Percentiles rank a stretch among this genome's conserved stretches.
These are phyloP conservation scores for Turritopsis dohrnii DNA, from an alignment of 30 jellyfish, hydroid and myxozoan genomes.

Conservation along the genomic window DNA sequence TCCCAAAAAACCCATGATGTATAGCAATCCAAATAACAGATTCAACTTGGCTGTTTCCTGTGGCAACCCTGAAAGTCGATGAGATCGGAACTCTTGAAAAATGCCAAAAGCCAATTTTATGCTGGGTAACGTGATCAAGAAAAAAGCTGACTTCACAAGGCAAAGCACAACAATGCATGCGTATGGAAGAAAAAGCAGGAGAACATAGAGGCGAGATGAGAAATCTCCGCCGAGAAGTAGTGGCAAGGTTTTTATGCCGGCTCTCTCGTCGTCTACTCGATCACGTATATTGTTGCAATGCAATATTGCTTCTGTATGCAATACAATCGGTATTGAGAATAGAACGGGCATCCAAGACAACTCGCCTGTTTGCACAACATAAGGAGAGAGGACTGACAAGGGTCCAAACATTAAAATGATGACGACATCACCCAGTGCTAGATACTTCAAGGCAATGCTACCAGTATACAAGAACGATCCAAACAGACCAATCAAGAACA, in stretches of 20 bases:
- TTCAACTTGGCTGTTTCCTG: conserved; percentile 81
- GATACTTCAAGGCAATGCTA: conserved; percentile 74
- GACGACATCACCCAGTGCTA: conserved; percentile 80
- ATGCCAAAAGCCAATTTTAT: conserved; percentile 44
- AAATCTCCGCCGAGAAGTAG: conserved; percentile 53
- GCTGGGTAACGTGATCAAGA: conserved; percentile 49
- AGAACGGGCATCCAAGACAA: conserved; percentile 37
- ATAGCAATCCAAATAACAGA: conserved; percentile 60
- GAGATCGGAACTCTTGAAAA: conserved; percentile 52
- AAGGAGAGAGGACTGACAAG: conserved; percentile 57
- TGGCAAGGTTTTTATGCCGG: conserved; percentile 65
- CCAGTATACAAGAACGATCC: conserved; percentile 90
- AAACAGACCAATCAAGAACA: conserved; percentile 61
- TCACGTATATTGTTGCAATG: conserved; percentile 86
- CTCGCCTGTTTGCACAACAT: conserved; percentile 54
- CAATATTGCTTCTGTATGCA: conserved; percentile 87
- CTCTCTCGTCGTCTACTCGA: conserved; percentile 46
- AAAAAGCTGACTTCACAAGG: conserved; percentile 29
- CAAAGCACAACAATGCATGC: conserved; percentile 33
- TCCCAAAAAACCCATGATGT: background rate
- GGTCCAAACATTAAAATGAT: conserved; percentile 89
- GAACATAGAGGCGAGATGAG: conserved; percentile 40
- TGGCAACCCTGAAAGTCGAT: conserved; percentile 34
- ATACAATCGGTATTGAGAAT: conserved; percentile 68
- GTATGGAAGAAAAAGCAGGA: conserved; percentile 66